These are phyloP conservation scores for Gracilinanus agilis DNA, from an alignment of 2,113 vertebrate genomes.

Conservation along the genomic window DNA sequence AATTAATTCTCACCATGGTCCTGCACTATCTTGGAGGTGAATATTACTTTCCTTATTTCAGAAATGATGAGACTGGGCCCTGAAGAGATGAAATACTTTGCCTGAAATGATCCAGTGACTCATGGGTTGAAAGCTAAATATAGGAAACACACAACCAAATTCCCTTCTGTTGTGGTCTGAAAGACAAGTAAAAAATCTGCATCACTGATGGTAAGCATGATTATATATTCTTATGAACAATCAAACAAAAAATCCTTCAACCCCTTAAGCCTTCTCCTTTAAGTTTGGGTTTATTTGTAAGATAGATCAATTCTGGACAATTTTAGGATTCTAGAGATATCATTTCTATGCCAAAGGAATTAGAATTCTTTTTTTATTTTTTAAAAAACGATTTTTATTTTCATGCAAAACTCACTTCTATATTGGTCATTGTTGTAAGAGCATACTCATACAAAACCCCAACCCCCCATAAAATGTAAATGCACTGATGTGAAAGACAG, in stretches of 20 bases:
- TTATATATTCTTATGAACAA: not conserved
- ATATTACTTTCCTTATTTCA: not conserved
- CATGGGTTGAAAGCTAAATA: not conserved
- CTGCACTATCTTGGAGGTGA: not conserved
- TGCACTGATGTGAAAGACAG: too few relatives aligned
- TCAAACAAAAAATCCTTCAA: not conserved
- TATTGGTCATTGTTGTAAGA: too few relatives aligned
- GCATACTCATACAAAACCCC: too few relatives aligned
- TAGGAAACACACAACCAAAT: not conserved
- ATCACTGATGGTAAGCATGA: not conserved
- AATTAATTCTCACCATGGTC: not conserved
- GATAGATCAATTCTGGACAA: too few relatives aligned
- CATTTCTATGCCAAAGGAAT: not conserved
- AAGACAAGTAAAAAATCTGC: not conserved
- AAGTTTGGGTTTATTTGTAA: too few relatives aligned
- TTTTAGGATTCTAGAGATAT: not conserved
- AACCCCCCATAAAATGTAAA: too few relatives aligned
- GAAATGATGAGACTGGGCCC: not conserved
- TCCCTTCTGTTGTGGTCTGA: not conserved
- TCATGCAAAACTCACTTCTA: too few relatives aligned
- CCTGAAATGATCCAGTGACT: not conserved
- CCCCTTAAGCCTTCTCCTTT: not conserved
- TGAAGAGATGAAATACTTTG: not conserved
- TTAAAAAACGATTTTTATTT: too few relatives aligned
- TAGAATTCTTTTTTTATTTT: not conserved